phyloP scores from a whole-genome alignment of 1,140 invertebrate genomes.

The Agraylea sexmaculata region DNA sequence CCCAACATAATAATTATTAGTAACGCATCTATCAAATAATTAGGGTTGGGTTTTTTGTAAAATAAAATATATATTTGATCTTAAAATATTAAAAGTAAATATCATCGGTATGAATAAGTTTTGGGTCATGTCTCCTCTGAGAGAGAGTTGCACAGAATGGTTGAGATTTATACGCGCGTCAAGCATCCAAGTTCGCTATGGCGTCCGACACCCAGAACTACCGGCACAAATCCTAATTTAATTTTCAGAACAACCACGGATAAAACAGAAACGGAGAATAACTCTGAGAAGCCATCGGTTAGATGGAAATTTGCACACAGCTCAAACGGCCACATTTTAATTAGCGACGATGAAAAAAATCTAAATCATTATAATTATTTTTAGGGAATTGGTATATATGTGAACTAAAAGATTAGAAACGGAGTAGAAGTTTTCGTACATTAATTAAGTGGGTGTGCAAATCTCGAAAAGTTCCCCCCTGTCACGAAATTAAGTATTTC shows the following conservation, averaged over 20 bases:
- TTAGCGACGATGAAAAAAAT: neutral
- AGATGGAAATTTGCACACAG: too few species aligned
- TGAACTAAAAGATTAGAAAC: neutral
- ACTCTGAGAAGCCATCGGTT: too few species aligned
- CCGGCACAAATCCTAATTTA: too few species aligned
- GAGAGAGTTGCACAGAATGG: too few species aligned
- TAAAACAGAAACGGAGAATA: too few species aligned
- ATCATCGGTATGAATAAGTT: neutral
- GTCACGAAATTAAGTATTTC: slow-evolving; percentile 21
- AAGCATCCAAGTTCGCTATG: too few species aligned
- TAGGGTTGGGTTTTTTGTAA: neutral
- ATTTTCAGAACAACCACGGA: too few species aligned
- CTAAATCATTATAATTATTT: neutral
- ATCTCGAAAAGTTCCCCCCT: slow-evolving; percentile 13
- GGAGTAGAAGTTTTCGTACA: slow-evolving; percentile 7
- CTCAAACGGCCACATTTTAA: neutral
- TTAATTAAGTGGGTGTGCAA: slow-evolving; percentile 2
- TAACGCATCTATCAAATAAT: too few species aligned
- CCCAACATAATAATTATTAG: too few species aligned
- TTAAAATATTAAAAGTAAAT: neutral
- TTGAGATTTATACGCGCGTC: too few species aligned
- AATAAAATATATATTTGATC: neutral
- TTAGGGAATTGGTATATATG: neutral
- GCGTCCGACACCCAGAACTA: too few species aligned
- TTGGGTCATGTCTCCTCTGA: too few species aligned